phyloP scores from a whole-genome alignment of 1,140 invertebrate species.

The Myzus persicae region DNA sequence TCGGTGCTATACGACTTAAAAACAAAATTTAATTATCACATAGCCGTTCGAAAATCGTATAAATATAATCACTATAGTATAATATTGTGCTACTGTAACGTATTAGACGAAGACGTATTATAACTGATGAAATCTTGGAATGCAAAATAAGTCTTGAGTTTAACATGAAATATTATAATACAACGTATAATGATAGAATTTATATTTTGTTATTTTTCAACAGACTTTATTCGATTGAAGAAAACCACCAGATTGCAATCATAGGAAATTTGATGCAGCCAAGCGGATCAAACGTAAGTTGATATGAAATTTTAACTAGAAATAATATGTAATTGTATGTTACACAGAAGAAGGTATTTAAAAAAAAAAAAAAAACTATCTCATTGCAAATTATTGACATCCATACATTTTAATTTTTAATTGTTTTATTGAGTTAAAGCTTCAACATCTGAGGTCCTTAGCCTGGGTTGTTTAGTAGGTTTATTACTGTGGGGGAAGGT shows the following conservation, averaged over 20 bases:
- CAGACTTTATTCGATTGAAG: slow-evolving; percentile 17
- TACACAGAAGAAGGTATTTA: background rate
- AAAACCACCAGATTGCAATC: slow-evolving; percentile 20
- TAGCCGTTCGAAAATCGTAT: background rate
- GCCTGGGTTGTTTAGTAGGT: too few species aligned
- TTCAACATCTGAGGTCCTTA: too few species aligned
- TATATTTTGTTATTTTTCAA: background rate
- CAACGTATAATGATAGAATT: background rate
- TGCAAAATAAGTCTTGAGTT: background rate
- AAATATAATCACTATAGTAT: background rate
- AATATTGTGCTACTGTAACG: background rate
- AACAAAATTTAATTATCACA: background rate
- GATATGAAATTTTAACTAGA: background rate
- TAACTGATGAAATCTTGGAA: background rate
- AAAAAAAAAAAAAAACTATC: background rate
- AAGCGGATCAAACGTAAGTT: slow-evolving; percentile 52
- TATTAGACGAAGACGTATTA: background rate
- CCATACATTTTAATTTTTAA: too few species aligned
- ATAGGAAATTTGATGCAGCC: slow-evolving; percentile 58
- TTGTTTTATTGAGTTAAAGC: too few species aligned
- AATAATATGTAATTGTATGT: background rate
- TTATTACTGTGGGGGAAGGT: too few species aligned
- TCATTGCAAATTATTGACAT: background rate
- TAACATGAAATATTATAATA: background rate
- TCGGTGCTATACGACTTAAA: background rate